phyloP scores from a whole-genome alignment of 2,113 vertebrate genomes.

The Benitochromis conjunctus region DNA sequence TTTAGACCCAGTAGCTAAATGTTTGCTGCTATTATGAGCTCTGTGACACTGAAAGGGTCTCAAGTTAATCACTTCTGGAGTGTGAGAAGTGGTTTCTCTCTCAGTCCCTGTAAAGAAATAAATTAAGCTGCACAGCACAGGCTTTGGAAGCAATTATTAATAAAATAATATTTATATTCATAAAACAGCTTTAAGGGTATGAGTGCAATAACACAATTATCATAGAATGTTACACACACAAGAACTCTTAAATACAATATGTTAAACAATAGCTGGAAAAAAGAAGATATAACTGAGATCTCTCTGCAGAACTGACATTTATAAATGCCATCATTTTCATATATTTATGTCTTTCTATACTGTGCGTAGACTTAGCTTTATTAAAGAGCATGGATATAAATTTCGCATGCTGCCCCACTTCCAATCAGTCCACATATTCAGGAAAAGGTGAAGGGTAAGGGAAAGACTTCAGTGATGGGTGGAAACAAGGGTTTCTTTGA shows the following conservation, averaged over 20 bases:
- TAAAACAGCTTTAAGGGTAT: background rate
- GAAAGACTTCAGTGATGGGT: background rate
- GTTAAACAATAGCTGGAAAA: background rate
- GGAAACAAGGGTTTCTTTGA: background rate
- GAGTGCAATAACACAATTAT: background rate
- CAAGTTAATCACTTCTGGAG: fast-evolving
- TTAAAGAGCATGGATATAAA: background rate
- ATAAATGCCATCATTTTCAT: background rate
- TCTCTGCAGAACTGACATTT: background rate
- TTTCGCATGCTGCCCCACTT: background rate
- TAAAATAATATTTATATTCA: background rate
- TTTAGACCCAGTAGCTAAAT: background rate
- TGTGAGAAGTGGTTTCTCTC: background rate
- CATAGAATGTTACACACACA: background rate
- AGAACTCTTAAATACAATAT: fast-evolving
- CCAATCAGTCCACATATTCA: background rate
- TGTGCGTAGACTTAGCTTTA: background rate
- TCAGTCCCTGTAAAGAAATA: background rate
- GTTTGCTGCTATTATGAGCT: background rate
- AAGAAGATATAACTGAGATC: background rate
- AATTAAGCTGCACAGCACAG: background rate
- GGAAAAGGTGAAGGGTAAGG: constrained; percentile 10
- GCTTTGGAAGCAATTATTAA: background rate
- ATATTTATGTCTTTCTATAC: background rate
- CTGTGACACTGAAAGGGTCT: background rate